Evolutionary conservation across 2,888 invertebrate genomes (phyloP).

Genomic region (Patella pellucida): DNA sequence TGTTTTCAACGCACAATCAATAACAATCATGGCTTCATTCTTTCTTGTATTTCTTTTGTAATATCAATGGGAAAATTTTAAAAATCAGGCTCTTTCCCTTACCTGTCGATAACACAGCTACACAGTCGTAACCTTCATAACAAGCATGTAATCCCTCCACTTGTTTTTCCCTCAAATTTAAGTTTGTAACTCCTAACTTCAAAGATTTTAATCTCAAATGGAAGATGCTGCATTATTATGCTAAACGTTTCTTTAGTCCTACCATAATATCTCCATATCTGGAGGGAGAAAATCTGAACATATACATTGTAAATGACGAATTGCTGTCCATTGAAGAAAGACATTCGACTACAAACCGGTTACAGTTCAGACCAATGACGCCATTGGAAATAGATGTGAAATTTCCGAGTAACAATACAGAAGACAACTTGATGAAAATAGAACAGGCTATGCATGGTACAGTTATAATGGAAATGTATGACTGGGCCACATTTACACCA

Average conservation of each 20-base stretch:
- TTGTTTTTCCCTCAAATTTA: too few relatives aligned
- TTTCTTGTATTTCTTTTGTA: too few relatives aligned
- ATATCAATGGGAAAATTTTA: too few relatives aligned
- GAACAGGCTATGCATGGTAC: neutral
- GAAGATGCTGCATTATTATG: slow-evolving; percentile 93
- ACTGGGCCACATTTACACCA: slow-evolving; percentile 50
- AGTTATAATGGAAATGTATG: slow-evolving; percentile 43
- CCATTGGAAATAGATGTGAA: neutral
- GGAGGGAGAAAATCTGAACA: slow-evolving; percentile 48
- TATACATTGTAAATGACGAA: slow-evolving; percentile 55
- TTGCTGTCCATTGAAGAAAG: slow-evolving; percentile 44
- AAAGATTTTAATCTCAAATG: slow-evolving; percentile 84
- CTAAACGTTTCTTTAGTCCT: slow-evolving; percentile 84
- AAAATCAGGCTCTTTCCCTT: too few relatives aligned
- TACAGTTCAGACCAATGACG: slow-evolving; percentile 1
- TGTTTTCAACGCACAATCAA: too few relatives aligned
- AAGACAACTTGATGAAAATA: neutral
- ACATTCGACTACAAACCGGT: slow-evolving; percentile 25
- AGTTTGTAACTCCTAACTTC: too few relatives aligned
- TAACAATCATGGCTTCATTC: too few relatives aligned
- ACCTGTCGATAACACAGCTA: too few relatives aligned
- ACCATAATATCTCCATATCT: slow-evolving; percentile 69
- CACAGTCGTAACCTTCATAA: too few relatives aligned
- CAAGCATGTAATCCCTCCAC: too few relatives aligned
- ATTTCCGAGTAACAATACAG: neutral